Evolutionary conservation across 2,888 invertebrate species (phyloP), one percentile per base, ranked within the genome.

Genomic region (Acrobasis suavella): DNA sequence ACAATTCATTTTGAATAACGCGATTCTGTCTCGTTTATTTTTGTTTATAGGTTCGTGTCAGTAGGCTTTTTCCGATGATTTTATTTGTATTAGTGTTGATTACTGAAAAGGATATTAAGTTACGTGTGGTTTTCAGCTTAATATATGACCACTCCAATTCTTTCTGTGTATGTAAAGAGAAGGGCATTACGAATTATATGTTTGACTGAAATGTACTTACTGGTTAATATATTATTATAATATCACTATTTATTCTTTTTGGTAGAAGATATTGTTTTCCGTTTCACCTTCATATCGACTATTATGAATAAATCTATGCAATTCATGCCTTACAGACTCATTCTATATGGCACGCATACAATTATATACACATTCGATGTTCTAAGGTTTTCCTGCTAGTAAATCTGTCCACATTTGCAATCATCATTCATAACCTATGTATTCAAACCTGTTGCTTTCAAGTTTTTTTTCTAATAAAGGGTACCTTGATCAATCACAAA

Each of bases 1-100:
- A 89, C 87, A 83, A 87, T 78, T 91, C 87, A 88, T 81, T 71
- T 74, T 85, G 85, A 88, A 78, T 86, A 86, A 89, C 88, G 80
- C 74, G 83, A 81, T 78, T 84, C 84, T 83, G 86, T 86, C 86
- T 86, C 85, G 83, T 86, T 87, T 79, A 75, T 78, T 81, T 83
- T 83, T 85, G 84, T 88, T 90, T 89, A 89, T 87, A 75, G 82
- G 74, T 83, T 83, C 85, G 83, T 86, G 86, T 82, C 81, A 77
- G 69, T 69, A 65, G 74, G 75, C 74, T 72, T 73, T 79, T 75
- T 76, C 71, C 72, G 72, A 69, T 64, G 73, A 80, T 78, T 77
- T 80, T 79, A 69, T 70, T 65, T 72, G 72, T 73, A 73, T 50
- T 70, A 70, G 69, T 67, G 71, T 70, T 73, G 73, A 74, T 73